These are phyloP conservation scores for Corythornis madagascariensis DNA, from an alignment of 2,113 vertebrate species.

Conservation along the genomic window DNA sequence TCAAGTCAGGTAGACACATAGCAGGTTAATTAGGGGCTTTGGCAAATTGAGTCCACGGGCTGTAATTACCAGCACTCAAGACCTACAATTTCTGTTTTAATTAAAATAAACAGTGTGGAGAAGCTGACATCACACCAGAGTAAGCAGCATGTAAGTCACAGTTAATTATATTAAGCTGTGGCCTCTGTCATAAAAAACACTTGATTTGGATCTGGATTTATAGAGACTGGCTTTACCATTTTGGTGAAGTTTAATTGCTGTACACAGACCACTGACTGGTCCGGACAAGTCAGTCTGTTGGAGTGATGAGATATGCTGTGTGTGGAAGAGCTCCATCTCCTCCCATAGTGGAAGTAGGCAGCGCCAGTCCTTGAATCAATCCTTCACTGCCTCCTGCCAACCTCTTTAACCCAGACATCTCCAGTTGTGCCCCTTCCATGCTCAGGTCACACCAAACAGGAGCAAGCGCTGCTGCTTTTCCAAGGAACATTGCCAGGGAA, in stretches of 20 bases:
- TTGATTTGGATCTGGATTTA: slow-evolving; percentile 50
- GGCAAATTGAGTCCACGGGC: slow-evolving; percentile 78
- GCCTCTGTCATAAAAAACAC: slow-evolving; percentile 66
- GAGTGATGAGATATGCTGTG: not conserved
- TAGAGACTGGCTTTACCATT: slow-evolving; percentile 48
- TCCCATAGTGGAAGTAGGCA: slow-evolving; percentile 9
- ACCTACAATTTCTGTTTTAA: slow-evolving; percentile 86
- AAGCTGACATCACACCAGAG: slow-evolving; percentile 82
- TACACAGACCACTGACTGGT: slow-evolving; percentile 37
- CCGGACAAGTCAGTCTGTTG: slow-evolving; percentile 38
- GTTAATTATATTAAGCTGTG: slow-evolving; percentile 79
- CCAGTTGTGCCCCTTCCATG: rapidly evolving
- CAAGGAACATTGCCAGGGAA: not conserved
- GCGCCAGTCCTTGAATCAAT: not conserved
- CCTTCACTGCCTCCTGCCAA: not conserved
- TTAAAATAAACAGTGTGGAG: slow-evolving; percentile 85
- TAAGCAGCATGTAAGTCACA: slow-evolving; percentile 76
- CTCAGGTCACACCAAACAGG: rapidly evolving
- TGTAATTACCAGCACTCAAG: slow-evolving; percentile 83
- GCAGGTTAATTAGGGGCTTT: slow-evolving; percentile 85
- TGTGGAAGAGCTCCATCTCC: not conserved
- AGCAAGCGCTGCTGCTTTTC: not conserved
- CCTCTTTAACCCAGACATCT: not conserved
- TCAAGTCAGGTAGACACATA: slow-evolving; percentile 80
- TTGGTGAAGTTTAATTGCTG: slow-evolving; percentile 67